Base-by-base conservation (phyloP, 2,113 vertebrate genomes). In the Chloroceryle aenea region DNA sequence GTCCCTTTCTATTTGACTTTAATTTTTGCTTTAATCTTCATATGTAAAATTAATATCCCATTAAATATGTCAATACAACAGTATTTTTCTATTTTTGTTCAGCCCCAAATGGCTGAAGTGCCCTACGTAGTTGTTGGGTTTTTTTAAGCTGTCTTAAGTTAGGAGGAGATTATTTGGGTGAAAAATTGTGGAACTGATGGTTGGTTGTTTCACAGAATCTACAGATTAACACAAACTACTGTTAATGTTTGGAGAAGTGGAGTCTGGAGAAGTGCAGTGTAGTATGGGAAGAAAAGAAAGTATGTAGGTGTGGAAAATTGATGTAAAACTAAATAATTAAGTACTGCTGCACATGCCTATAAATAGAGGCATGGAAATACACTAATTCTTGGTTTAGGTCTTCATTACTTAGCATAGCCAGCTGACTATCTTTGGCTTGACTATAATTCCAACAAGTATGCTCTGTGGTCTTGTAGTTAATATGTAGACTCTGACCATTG, bases 91-190 rank as follows among this genome's bases (percentile, higher is more conserved):
- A 1, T 66, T 85, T n/a, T 56, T 43, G 4, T 66, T 85, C 9
- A 15, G 6, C 6, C 3, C 2, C 9, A 23, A 58, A 16, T 53
- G 21, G 4, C n/a, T 78, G 21, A 71, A 75, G 56, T 34, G 22
- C 9, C 2, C 3, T n/a, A 3, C 2, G 1, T 27, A 34, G 16
- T 66, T 11, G 13, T 16, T 13, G 6, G 14, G 16, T n/a, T 47
- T 34, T 67, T 61, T 64, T 3, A 48, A 50, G 6, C 62, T 52
- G 55, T 11, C 3, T 4, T 5, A 25, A 61, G 17, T 32, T 15
- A 50, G 53, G 20, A 61, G 16, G 10, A 50, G 48, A 10, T 47
- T 47, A 19, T 12, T 5, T 3, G 7, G 11, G 22, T 68, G 53
- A 59, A 38, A 16, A 64, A 29, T 64, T 25, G 11, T 58, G 58